Evolutionary conservation across 2,797 vertebrate genomes (phyloP).

Genomic region (Todus mexicanus): DNA sequence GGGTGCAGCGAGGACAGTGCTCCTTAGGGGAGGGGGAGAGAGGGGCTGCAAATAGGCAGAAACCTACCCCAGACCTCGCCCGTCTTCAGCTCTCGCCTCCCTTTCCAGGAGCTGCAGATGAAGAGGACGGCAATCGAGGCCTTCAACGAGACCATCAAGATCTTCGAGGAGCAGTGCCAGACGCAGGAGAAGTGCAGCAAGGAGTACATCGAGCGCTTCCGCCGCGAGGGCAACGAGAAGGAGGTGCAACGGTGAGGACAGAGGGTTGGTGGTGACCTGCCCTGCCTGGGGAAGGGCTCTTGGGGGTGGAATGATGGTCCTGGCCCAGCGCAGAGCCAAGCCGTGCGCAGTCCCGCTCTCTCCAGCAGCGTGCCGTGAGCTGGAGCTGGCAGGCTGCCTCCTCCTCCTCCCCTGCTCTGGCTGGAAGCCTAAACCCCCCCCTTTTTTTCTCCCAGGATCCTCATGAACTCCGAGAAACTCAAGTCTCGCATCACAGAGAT

Average conservation of each 20-base stretch:
- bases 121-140: slow-evolving; percentile 90
- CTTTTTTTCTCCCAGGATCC: slow-evolving; percentile 73
- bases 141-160: slow-evolving; percentile 92
- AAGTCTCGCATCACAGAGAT: slow-evolving; percentile 88
- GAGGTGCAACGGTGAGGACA: slow-evolving; percentile 84
- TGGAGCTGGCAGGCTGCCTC: slow-evolving; percentile 13
- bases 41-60: background rate
- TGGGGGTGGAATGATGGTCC: background rate
- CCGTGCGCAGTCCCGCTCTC: background rate
- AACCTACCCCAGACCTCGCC: background rate
- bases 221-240: slow-evolving; percentile 83
- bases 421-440: background rate
- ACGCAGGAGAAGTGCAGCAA: slow-evolving; percentile 90
- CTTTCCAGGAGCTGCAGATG: slow-evolving; percentile 86
- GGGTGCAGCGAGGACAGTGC: background rate
- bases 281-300: background rate
- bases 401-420: background rate
- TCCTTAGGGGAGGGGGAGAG: background rate
- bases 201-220: slow-evolving; percentile 90
- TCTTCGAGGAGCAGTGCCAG: slow-evolving; percentile 93
- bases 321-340: background rate
- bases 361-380: background rate
- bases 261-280: background rate
- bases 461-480: slow-evolving; percentile 86
- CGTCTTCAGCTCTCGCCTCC: background rate